Base-by-base conservation (phyloP, 2,797 vertebrate genomes). In the Pangasius macronema region DNA sequence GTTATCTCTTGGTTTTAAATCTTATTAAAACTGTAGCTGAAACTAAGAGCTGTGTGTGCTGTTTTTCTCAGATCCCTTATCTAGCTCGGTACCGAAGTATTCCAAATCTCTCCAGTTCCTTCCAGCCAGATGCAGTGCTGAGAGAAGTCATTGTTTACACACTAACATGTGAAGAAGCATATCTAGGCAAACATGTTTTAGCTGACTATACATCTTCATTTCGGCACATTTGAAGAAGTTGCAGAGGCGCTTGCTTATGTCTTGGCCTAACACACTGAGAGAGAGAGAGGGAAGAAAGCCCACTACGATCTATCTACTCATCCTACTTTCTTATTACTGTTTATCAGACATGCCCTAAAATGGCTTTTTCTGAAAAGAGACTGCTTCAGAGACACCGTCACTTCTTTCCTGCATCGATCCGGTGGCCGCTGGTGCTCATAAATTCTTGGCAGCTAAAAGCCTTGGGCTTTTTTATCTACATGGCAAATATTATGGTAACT, bases 401-500 rank as follows among this genome's bases (percentile, higher is more conserved):
- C 61, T 87, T 83, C 55, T 83, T 63, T 39, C 27, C 5, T 46
- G 24, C 42, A 76, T 87, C 11, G 57, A 83, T 83, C 57, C 14
- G 0, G 39, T 27, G 30, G n/a, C 39, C 68, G 42, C 42, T 51
- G 82, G 42, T 83, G 55, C 24, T 20, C 36, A n/a, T 18, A 73
- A 24, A 61, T 72, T 82, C 46, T n/a, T 61, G 67, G 65, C 39
- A 82, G 8, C 36, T 42, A 13, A 68, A 75, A 80, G 55, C 84
- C 79, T 39, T 85, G 65, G 39, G 65, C 77, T 85, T 85, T 90
- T 30, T 55, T 51, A 83, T 86, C 65, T 57, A 20, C 70, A 30
- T 67, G 49, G 20, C 46, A 22, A 77, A 89, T 57, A 86, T 87
- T 79, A 76, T 87, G 57, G 81, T 82, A 83, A 82, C 87, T 89